Percentiles rank a stretch among this genome's conserved stretches.
Conservation (phyloP, 2,888 invertebrate species). For the Mimachlamys varia region DNA sequence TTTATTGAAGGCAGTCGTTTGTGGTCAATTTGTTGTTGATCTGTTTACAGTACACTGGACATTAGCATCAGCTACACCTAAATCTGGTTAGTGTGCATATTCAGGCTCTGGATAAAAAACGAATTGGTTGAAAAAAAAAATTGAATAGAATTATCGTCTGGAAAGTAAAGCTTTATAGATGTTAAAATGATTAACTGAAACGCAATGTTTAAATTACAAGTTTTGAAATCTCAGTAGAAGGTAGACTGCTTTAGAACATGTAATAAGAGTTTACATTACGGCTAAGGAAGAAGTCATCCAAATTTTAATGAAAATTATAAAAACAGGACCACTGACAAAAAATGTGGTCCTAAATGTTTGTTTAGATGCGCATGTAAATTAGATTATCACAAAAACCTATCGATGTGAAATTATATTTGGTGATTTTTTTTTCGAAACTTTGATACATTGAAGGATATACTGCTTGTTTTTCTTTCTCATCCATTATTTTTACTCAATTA, state of each 20-base stretch:
- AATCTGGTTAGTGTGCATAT: not conserved
- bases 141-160: not conserved
- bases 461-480: not conserved
- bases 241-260: not conserved
- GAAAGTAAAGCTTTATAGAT: not conserved
- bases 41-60: not conserved
- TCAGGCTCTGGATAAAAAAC: not conserved
- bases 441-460: not conserved
- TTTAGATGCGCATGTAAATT: not conserved
- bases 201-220: no score
- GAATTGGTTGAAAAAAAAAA: not conserved
- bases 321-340: not conserved
- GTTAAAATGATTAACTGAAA: not conserved
- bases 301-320: not conserved
- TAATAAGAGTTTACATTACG: not conserved
- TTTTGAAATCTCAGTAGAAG: no score
- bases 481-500: not conserved
- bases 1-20: constrained; percentile 1
- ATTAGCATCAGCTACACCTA: not conserved
- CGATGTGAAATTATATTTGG: not conserved
- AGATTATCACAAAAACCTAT: not conserved
- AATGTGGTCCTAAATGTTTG: not conserved
- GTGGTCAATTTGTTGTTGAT: constrained; percentile 7
- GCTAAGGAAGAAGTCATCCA: not conserved
- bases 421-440: not conserved